These are phyloP conservation scores for Otus sunia DNA, from an alignment of 2,113 vertebrate species.

Conservation along the genomic window DNA sequence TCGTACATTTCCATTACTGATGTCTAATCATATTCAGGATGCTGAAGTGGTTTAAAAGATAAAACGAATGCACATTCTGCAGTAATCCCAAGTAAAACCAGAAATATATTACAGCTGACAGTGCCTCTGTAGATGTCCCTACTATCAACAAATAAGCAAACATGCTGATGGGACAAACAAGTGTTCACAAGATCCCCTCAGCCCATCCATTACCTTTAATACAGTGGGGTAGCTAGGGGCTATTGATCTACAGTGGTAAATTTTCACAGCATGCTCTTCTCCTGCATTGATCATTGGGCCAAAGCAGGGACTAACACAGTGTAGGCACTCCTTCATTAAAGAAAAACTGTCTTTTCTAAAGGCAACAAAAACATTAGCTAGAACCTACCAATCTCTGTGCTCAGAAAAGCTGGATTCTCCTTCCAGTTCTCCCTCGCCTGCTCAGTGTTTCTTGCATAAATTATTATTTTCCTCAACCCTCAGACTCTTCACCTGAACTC, in stretches of 20 bases:
- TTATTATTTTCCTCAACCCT: background rate
- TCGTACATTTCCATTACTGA: background rate
- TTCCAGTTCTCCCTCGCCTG: background rate
- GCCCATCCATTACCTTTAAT: conserved; percentile 35
- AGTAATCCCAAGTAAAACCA: background rate
- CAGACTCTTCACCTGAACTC: background rate
- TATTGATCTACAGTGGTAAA: conserved; percentile 19
- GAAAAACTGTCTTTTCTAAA: background rate
- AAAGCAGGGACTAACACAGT: background rate
- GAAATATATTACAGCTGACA: background rate
- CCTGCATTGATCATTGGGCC: background rate
- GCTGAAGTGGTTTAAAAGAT: background rate
- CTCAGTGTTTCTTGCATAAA: background rate
- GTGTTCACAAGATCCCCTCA: conserved; percentile 27
- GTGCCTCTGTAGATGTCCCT: background rate
- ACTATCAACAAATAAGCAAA: background rate
- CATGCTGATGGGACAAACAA: conserved; percentile 45
- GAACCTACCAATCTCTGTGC: rapidly evolving
- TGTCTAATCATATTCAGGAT: background rate
- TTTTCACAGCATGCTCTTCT: conserved; percentile 12
- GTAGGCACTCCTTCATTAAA: background rate
- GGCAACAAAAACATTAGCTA: background rate
- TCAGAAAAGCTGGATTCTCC: rapidly evolving
- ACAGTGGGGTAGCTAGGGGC: background rate
- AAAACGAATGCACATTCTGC: background rate